Evolutionary conservation across 2,797 vertebrate species (phyloP), one percentile per base, ranked within the genome.

Genomic region (Cyclopterus lumpus): DNA sequence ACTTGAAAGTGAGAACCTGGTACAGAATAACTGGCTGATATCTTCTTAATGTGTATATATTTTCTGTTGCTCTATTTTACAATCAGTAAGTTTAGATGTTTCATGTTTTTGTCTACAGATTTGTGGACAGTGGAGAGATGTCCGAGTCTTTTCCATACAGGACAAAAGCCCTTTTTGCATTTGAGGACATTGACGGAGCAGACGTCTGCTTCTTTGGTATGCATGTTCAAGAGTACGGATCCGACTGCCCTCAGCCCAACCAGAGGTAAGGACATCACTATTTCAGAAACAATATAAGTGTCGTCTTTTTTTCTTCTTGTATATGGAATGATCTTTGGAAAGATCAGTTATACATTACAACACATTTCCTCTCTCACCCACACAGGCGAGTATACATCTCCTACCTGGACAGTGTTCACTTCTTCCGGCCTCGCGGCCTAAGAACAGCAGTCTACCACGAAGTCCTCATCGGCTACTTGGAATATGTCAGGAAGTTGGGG

Each of bases 171-270:
- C 96, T 99, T 70, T 99, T 99, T 94, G 98, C 98, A 4, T 99
- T 99, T 76, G 98, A 99, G 85, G 98, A 99, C 80, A 97, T 99
- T 5, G 97, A 97, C 22, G 98, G 98, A 16, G 96, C 96, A 7
- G 98, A 99, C 32, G 93, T 99, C 67, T 99, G 98, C 87, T 99
- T 99, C 91, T 99, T 99, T 67, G 98, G 98, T 60, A 99, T 99
- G 98, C 98, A 99, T 0, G 98, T 99, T 61, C 98, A 99, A 77
- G 98, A 99, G 86, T 99, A 99, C 2, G 97, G 98, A 73, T 99
- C 98, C 0, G 98, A 99, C 89, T 99, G 97, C 76, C 97, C 98
- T 70, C 97, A 96, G 2, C 98, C 98, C 82, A 99, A 99, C 93
- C 98, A 99, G 93, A 97, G 98, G 98, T 99, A 71, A 81, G 65